phyloP scores from a whole-genome alignment of 1,140 invertebrate genomes.

The Lasioglossum albipes region DNA sequence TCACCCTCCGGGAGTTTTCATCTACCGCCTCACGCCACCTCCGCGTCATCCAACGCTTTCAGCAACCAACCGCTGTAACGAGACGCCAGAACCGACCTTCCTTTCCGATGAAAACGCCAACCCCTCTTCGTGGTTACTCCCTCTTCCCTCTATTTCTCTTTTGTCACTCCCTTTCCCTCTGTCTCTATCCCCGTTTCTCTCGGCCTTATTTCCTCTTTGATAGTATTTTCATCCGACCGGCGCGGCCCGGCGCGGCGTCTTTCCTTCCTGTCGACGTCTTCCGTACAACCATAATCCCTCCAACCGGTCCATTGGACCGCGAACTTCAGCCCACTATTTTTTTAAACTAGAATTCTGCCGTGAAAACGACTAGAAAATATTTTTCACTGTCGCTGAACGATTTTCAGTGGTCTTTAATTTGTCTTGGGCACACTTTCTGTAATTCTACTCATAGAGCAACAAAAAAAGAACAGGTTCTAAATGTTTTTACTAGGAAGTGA shows the following conservation, averaged over 20 bases:
- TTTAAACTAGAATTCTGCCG: not conserved
- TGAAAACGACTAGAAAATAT: too few species aligned
- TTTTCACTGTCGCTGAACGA: too few species aligned
- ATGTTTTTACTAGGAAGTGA: too few species aligned
- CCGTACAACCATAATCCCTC: too few species aligned
- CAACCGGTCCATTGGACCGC: too few species aligned
- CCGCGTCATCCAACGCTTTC: slow-evolving; percentile 61
- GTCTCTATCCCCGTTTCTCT: too few species aligned
- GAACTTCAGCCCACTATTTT: too few species aligned
- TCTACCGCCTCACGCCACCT: slow-evolving; percentile 38
- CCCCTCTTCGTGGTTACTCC: slow-evolving; percentile 64
- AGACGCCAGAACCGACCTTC: slow-evolving; percentile 63
- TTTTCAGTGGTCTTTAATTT: too few species aligned
- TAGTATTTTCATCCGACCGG: slow-evolving; percentile 19
- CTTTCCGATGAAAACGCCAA: slow-evolving; percentile 63
- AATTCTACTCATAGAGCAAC: too few species aligned
- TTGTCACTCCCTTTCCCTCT: not conserved
- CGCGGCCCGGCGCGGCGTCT: not conserved
- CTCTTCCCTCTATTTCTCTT: slow-evolving; percentile 8
- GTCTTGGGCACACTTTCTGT: too few species aligned
- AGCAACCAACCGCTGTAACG: slow-evolving; percentile 66
- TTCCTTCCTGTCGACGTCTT: not conserved
- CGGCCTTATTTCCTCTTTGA: slow-evolving; percentile 26
- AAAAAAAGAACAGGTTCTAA: too few species aligned
- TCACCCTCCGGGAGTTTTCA: slow-evolving; percentile 62